These are phyloP conservation scores for Silurus aristotelis DNA, from an alignment of 2,797 vertebrate genomes.

Conservation along the genomic window DNA sequence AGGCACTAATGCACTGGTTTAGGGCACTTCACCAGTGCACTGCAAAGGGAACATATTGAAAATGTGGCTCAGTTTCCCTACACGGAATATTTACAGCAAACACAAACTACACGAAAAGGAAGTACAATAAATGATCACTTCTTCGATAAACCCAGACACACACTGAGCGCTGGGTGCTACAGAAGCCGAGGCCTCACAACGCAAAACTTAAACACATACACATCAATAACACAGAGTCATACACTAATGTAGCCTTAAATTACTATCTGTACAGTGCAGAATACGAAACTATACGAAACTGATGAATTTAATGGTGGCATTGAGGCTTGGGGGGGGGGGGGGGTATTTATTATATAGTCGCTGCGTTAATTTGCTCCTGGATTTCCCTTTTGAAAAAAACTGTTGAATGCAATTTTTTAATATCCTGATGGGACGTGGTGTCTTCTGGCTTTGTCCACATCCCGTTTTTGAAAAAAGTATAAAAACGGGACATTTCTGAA, in stretches of 20 bases:
- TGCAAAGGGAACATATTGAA: conserved; percentile 15
- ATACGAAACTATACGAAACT: too few species aligned
- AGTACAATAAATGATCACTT: background rate
- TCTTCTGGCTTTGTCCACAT: background rate
- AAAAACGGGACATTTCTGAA: too few species aligned
- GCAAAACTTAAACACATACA: background rate
- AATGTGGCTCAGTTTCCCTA: conserved; percentile 29
- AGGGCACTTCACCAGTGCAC: conserved; percentile 17
- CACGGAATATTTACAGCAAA: conserved; percentile 11
- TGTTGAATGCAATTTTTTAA: background rate
- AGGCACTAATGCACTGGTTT: conserved; percentile 24
- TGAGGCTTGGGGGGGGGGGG: background rate
- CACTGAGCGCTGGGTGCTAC: background rate
- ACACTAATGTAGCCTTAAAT: background rate
- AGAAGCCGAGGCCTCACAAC: background rate
- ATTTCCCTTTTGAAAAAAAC: background rate
- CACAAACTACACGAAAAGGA: background rate
- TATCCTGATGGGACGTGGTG: background rate
- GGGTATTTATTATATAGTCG: background rate
- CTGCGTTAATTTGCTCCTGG: background rate
- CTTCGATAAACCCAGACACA: background rate
- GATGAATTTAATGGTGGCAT: background rate
- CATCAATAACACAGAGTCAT: background rate
- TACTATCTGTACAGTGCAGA: background rate
- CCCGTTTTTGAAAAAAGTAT: background rate